Conservation (phyloP, 2,113 vertebrate genomes). For the Archocentrus centrarchus region DNA sequence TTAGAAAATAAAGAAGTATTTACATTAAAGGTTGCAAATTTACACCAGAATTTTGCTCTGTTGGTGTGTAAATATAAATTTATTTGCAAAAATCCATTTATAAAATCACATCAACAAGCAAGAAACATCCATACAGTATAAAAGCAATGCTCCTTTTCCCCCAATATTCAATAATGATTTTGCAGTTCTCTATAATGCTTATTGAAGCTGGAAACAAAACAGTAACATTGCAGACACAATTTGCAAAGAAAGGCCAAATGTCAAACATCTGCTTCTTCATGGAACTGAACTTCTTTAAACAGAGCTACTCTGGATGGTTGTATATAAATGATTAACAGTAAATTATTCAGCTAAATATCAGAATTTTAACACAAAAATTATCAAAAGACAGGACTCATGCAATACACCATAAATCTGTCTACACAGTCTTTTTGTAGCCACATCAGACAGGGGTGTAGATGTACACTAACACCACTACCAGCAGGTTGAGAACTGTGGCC, state of each 20-base stretch:
- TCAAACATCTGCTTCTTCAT: neutral
- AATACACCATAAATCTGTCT: neutral
- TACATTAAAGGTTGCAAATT: neutral
- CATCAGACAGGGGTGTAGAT: conserved; percentile 47
- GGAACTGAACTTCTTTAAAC: neutral
- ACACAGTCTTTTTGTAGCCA: neutral
- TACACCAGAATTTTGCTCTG: neutral
- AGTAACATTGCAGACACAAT: neutral
- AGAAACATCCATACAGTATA: neutral
- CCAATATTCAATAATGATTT: neutral
- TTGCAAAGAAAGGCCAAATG: neutral
- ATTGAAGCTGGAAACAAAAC: neutral
- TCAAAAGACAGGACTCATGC: neutral
- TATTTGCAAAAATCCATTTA: neutral
- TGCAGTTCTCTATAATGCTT: neutral
- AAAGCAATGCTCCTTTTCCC: neutral
- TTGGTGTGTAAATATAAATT: neutral
- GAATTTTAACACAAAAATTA: neutral
- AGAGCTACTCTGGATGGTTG: neutral
- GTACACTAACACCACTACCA: conserved; percentile 59
- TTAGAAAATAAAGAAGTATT: neutral
- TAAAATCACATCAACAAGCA: neutral
- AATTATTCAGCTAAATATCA: neutral
- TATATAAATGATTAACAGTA: neutral
- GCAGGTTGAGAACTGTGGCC: conserved; percentile 54